Base-by-base conservation (phyloP, 2,797 vertebrate species). In the Anas capensis region DNA sequence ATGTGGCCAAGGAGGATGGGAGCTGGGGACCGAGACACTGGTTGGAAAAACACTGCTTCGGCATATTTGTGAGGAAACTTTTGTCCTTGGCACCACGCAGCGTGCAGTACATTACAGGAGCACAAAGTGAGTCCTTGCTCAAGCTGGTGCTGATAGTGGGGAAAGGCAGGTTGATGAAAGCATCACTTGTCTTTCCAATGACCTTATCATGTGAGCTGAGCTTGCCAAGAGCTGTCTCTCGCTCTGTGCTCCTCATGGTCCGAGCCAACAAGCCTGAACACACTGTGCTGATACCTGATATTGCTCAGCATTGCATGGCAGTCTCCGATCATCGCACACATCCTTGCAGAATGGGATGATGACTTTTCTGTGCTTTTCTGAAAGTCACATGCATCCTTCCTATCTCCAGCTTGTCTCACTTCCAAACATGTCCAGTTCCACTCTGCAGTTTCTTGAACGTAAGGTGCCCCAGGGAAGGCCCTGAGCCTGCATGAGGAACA, bases 141-240 rank as follows among this genome's bases (percentile, higher is more conserved):
- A 36, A 60, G 91, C 90, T 79, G 60, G 27, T 88, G 91, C 91
- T 82, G 77, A 53, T 27, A 6, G 73, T 34, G 81, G 71, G 68
- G 68, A 68, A 86, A 84, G 56, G 68, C 64, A 86, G 85, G 58
- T 64, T 92, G 92, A 61, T 82, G 88, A 96, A 90, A 95, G 86
- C 75, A 93, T 87, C 94, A 26, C 61, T 85, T 96, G 86, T 86
- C 82, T 92, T 92, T 96, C 83, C 93, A 82, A 68, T 57, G 93
- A 95, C 92, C 90, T 90, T 93, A 57, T 57, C 71, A 46, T 38
- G 68, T 40, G 70, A 88, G 88, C 90, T 93, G 75, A 80, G 83
- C 81, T 78, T 95, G 95, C 95, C 95, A 93, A 86, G 77, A 90
- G 56, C 82, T 84, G 89, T 72, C 72, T 93, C 70, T 86, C 0